phyloP scores from a whole-genome alignment of 2,888 invertebrate genomes.

The Prosopocoilus inquinatus region DNA sequence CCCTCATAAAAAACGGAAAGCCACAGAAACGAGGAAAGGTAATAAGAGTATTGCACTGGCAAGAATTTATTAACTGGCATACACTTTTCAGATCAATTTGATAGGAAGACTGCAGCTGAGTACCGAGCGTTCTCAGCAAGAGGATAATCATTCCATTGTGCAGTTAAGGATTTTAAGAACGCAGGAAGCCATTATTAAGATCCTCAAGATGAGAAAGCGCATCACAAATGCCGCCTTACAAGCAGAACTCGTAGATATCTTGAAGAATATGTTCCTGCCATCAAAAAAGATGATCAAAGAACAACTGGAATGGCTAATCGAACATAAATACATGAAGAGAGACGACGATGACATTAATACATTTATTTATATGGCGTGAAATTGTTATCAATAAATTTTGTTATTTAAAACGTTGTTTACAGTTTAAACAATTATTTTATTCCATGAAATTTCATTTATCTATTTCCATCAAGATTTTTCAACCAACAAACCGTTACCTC shows the following conservation, averaged over 20 bases:
- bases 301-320: slow-evolving; percentile 98
- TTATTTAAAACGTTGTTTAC: slow-evolving; percentile 15
- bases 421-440: no score
- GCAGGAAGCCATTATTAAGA: slow-evolving; percentile 98
- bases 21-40: slow-evolving; percentile 90
- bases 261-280: slow-evolving; percentile 99
- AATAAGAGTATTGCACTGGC: slow-evolving; percentile 2
- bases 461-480: no score
- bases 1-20: slow-evolving; percentile 91
- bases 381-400: slow-evolving; percentile 26
- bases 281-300: slow-evolving; percentile 99
- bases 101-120: slow-evolving; percentile 94
- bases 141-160: slow-evolving; percentile 98
- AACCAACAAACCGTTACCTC: no score
- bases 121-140: slow-evolving; percentile 89
- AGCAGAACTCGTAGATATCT: slow-evolving; percentile 94
- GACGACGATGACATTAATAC: slow-evolving; percentile 97
- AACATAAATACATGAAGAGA: slow-evolving; percentile 95
- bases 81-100: slow-evolving; percentile 78
- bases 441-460: no score
- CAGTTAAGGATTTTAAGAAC: slow-evolving; percentile 90
- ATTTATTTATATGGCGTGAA: slow-evolving; percentile 95
- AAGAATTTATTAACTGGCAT: neutral
- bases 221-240: slow-evolving; percentile 93
- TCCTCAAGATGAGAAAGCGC: slow-evolving; percentile 95